phyloP scores from a whole-genome alignment of 2,113 vertebrate genomes.

The Mus musculus region GRCm39 chr2:116009001-116009500 shows the following conservation, averaged over 20 bases:
- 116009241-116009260: neutral
- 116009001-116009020: neutral
- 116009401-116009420: neutral
- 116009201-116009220: neutral
- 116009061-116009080: neutral
- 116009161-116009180: neutral
- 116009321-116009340: neutral
- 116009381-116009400: neutral
- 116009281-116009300: neutral
- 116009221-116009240: neutral
- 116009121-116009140: neutral
- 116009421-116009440: neutral
- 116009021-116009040: neutral
- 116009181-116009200: neutral
- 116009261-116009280: neutral
- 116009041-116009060: neutral
- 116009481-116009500: neutral
- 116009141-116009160: neutral
- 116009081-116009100: neutral
- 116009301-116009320: neutral
- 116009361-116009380: neutral
- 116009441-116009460: neutral
- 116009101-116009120: neutral
- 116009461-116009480: slow-evolving; percentile 17
- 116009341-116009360: neutral